phyloP scores from a whole-genome alignment of 2,113 vertebrate genomes.

The Cardinalis cardinalis region DNA sequence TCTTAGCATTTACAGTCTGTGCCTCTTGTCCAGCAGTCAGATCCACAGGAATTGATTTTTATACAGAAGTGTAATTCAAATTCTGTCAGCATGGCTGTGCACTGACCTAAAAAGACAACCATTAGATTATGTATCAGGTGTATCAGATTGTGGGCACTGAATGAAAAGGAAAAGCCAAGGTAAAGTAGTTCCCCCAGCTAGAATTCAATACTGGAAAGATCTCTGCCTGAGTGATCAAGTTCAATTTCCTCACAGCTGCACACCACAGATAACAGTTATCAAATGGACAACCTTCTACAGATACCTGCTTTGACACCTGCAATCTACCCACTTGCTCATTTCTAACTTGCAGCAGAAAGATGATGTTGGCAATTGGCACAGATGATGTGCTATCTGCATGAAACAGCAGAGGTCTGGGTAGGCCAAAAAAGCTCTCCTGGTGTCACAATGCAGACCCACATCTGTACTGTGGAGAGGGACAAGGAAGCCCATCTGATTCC shows the following conservation, averaged over 20 bases:
- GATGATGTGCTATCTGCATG: background rate
- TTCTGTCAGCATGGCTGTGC: background rate
- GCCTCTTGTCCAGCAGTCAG: background rate
- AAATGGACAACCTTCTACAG: background rate
- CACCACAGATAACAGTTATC: background rate
- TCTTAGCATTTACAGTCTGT: background rate
- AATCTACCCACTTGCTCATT: background rate
- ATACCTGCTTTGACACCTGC: background rate
- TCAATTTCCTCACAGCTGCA: background rate
- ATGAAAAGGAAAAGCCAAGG: background rate
- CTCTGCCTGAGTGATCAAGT: background rate
- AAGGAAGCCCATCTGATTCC: background rate
- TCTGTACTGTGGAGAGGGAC: background rate
- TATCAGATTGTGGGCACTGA: background rate
- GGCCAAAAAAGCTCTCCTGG: background rate
- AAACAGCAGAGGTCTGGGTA: background rate
- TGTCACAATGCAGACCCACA: accelerated
- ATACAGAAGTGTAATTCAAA: background rate
- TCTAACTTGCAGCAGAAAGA: background rate
- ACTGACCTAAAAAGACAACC: background rate
- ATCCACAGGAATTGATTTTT: background rate
- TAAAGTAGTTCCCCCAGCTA: background rate
- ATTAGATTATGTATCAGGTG: background rate
- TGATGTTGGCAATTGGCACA: background rate
- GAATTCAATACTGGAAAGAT: background rate